Evolutionary conservation across 2,113 vertebrate genomes (phyloP).

Genomic region (Acanthisitta chloris): DNA sequence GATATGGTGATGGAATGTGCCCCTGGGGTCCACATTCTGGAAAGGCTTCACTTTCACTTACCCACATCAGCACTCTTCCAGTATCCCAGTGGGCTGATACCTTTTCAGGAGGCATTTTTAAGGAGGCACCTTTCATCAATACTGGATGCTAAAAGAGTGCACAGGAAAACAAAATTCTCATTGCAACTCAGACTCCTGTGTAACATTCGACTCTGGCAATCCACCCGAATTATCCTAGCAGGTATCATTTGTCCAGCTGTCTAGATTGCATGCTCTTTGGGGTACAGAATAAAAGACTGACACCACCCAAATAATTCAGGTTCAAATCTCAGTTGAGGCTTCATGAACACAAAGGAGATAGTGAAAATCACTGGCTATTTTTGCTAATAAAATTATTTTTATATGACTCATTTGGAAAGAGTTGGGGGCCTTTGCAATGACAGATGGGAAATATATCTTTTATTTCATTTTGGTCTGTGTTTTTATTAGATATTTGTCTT

Average conservation of each 20-base stretch:
- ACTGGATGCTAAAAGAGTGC: background rate
- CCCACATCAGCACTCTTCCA: background rate
- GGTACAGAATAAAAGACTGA: background rate
- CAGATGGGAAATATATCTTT: background rate
- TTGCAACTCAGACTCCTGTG: background rate
- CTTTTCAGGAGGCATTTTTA: background rate
- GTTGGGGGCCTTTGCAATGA: background rate
- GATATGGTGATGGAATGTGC: background rate
- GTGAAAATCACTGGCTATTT: background rate
- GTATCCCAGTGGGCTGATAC: background rate
- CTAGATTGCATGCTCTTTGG: background rate
- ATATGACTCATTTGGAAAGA: background rate
- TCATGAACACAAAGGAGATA: background rate
- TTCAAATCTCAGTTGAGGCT: background rate
- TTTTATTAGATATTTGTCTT: background rate
- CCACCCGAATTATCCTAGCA: background rate
- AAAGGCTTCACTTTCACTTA: background rate
- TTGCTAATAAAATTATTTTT: background rate
- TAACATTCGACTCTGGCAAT: background rate
- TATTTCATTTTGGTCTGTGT: background rate
- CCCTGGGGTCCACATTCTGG: background rate
- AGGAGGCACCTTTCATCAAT: background rate
- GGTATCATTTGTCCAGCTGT: background rate
- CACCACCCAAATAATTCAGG: background rate
- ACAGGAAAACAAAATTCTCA: background rate